Evolutionary conservation across 2,797 vertebrate genomes (phyloP).

Genomic region (Chaetodon trifasciatus): DNA sequence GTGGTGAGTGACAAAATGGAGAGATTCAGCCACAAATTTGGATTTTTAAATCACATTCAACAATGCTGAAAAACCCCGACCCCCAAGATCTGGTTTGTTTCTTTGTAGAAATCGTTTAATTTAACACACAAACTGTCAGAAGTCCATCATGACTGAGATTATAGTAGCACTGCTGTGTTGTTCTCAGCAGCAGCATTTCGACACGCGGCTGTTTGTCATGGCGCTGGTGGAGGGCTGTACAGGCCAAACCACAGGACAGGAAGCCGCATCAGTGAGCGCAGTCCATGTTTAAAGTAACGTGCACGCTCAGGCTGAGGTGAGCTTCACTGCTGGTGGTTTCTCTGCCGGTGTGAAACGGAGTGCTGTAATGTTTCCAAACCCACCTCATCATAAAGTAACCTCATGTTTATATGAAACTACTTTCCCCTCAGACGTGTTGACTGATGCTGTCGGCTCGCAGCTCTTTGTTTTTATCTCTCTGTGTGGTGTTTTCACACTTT

Average conservation of each 20-base stretch:
- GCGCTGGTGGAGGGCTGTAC: neutral
- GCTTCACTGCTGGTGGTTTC: rapidly evolving
- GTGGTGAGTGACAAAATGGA: too few species aligned
- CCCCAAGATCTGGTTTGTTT: neutral
- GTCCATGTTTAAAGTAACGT: neutral
- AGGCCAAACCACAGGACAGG: slow-evolving; percentile 54
- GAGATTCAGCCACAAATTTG: too few species aligned
- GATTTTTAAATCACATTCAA: too few species aligned
- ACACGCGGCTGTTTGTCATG: neutral
- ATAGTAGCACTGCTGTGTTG: neutral
- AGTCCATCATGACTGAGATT: neutral
- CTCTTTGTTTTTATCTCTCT: neutral
- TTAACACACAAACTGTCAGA: neutral
- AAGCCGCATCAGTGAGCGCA: slow-evolving; percentile 7
- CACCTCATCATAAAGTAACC: neutral
- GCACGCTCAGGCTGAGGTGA: neutral
- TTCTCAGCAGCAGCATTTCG: neutral
- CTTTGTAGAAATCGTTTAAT: neutral
- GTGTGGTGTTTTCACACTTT: neutral
- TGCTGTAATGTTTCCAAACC: neutral
- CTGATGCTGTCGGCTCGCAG: neutral
- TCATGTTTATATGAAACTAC: neutral
- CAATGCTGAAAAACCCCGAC: too few species aligned
- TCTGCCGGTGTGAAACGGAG: neutral
- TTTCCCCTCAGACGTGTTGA: neutral